Evolutionary conservation across 1,140 invertebrate species (phyloP).

Genomic region (Anastatus disparis): DNA sequence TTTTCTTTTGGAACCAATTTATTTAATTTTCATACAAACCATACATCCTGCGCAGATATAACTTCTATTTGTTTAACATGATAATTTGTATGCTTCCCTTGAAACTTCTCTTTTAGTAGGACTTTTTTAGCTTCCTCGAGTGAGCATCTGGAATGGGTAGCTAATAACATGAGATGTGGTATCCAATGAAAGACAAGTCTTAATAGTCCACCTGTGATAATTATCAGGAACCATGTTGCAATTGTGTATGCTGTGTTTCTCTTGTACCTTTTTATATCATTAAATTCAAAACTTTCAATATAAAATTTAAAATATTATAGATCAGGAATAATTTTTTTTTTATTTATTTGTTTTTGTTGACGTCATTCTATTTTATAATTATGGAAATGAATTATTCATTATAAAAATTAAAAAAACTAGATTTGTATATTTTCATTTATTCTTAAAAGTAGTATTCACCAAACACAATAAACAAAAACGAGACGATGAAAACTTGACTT

Average conservation of each 20-base stretch:
- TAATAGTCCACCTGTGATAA: conserved; percentile 71
- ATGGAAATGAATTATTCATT: too few relatives aligned
- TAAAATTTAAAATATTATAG: too few relatives aligned
- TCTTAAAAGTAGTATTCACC: neutral
- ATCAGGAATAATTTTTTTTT: too few relatives aligned
- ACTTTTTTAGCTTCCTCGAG: conserved; percentile 72
- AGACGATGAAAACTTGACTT: neutral
- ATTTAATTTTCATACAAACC: conserved; percentile 63
- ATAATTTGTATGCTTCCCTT: conserved; percentile 68
- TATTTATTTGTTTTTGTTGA: too few relatives aligned
- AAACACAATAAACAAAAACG: neutral
- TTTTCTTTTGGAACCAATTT: too few relatives aligned
- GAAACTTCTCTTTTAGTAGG: conserved; percentile 70
- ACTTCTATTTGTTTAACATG: conserved; percentile 66
- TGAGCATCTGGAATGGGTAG: conserved; percentile 70
- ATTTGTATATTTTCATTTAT: neutral
- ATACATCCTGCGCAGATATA: conserved; percentile 57
- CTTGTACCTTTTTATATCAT: conserved; percentile 66
- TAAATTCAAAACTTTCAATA: too few relatives aligned
- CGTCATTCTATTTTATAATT: too few relatives aligned
- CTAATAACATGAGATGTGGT: conserved; percentile 72
- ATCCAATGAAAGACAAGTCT: conserved; percentile 77
- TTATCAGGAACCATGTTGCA: conserved; percentile 72
- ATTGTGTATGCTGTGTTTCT: conserved; percentile 61
- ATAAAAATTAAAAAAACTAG: too few relatives aligned